phyloP scores from a whole-genome alignment of 64 coral and sea anemone species.

The Pocillopora verrucosa region DNA sequence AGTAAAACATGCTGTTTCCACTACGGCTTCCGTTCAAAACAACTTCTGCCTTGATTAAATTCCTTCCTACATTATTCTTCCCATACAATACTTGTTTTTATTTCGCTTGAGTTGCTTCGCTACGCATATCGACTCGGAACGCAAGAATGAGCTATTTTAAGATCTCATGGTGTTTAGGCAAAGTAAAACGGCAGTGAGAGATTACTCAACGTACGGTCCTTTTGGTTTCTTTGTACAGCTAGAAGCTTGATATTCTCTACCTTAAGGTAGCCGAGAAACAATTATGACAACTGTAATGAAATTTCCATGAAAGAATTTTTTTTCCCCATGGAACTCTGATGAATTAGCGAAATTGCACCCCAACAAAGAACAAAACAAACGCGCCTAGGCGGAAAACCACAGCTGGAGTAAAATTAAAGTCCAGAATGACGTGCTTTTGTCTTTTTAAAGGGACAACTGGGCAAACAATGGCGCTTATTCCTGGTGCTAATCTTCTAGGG shows the following conservation, averaged over 20 bases:
- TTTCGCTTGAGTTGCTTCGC: conserved; percentile 5
- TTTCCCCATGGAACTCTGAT: neutral
- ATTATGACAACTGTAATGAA: neutral
- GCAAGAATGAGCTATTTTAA: neutral
- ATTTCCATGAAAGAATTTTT: neutral
- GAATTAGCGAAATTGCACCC: neutral
- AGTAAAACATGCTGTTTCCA: neutral
- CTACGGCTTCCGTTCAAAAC: neutral
- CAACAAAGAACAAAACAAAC: neutral
- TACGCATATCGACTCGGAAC: neutral
- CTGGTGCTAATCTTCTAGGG: neutral
- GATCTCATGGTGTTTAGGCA: neutral
- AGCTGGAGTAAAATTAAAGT: neutral
- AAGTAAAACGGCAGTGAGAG: neutral
- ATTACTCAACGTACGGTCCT: neutral
- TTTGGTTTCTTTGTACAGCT: neutral
- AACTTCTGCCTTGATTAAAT: neutral
- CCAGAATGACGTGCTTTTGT: neutral
- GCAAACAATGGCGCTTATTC: neutral
- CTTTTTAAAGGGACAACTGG: neutral
- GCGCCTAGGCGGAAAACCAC: neutral
- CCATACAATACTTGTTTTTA: neutral
- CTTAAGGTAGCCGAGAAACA: neutral
- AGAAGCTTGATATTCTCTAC: neutral
- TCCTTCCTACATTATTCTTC: neutral